Percentiles rank a stretch among this genome's conserved stretches.
These are phyloP conservation scores for Hippasteria phrygiana DNA, from an alignment of 53 echinoderm and acorn worm genomes.

Conservation along the genomic window DNA sequence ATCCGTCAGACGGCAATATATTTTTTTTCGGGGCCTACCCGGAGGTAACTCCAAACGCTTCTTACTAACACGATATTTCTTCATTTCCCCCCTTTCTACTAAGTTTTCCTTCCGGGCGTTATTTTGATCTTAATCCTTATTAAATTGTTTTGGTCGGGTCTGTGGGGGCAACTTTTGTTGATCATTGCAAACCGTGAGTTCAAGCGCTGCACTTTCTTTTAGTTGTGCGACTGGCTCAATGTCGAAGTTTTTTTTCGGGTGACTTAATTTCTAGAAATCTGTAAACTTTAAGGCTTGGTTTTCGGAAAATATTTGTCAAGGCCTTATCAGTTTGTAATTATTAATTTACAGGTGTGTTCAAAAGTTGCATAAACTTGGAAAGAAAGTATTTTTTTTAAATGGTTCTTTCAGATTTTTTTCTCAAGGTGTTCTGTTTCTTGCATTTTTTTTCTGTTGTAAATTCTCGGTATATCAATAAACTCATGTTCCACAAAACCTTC, in stretches of 20 bases:
- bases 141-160: conserved; percentile 64
- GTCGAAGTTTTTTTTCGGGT: background rate
- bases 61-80: background rate
- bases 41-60: conserved; percentile 23
- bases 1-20: conserved; percentile 6
- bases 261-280: too few relatives aligned
- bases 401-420: too few relatives aligned
- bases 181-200: conserved; percentile 32
- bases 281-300: too few relatives aligned
- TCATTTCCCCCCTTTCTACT: background rate
- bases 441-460: too few relatives aligned
- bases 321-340: too few relatives aligned
- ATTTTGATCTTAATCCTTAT: conserved; percentile 62
- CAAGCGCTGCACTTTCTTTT: conserved; percentile 47
- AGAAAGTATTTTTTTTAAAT: too few relatives aligned
- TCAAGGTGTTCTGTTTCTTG: too few relatives aligned
- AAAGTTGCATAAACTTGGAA: too few relatives aligned
- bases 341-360: too few relatives aligned
- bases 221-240: background rate
- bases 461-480: too few relatives aligned
- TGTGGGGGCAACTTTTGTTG: conserved; percentile 39
- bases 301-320: too few relatives aligned
- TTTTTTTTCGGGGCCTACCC: conserved; percentile 39
- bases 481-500: too few relatives aligned
- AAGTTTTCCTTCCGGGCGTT: conserved; percentile 6